Conservation (phyloP, 2,113 vertebrate genomes). For the Corythornis cristatus region DNA sequence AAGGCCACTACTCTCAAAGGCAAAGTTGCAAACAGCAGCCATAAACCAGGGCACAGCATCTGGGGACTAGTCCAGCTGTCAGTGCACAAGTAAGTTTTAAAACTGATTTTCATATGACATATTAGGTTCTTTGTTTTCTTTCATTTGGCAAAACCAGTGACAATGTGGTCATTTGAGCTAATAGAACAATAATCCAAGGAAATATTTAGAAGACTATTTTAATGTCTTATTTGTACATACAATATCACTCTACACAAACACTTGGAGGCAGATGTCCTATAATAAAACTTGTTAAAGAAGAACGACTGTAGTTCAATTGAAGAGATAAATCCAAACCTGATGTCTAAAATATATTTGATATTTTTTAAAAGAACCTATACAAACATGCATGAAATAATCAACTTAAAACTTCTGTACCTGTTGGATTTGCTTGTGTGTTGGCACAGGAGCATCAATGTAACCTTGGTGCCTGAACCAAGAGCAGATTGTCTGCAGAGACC, state of each 20-base stretch:
- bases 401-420: constrained; percentile 76
- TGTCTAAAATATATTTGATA: background rate
- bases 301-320: background rate
- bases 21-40: background rate
- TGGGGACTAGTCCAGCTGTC: background rate
- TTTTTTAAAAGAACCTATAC: background rate
- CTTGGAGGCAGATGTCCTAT: background rate
- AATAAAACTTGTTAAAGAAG: background rate
- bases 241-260: background rate
- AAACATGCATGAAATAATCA: background rate
- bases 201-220: background rate
- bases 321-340: background rate
- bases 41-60: background rate
- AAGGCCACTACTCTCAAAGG: background rate
- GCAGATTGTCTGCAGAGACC: constrained; percentile 95
- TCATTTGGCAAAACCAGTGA: background rate
- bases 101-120: background rate
- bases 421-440: constrained; percentile 92
- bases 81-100: background rate
- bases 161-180: background rate
- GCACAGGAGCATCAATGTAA: constrained; percentile 82
- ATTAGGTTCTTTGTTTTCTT: background rate
- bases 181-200: background rate
- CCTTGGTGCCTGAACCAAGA: constrained; percentile 96
- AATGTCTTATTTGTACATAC: background rate